These are phyloP conservation scores for Halcyon smyrnensis DNA, from an alignment of 2,797 vertebrate genomes.

Conservation along the genomic window DNA sequence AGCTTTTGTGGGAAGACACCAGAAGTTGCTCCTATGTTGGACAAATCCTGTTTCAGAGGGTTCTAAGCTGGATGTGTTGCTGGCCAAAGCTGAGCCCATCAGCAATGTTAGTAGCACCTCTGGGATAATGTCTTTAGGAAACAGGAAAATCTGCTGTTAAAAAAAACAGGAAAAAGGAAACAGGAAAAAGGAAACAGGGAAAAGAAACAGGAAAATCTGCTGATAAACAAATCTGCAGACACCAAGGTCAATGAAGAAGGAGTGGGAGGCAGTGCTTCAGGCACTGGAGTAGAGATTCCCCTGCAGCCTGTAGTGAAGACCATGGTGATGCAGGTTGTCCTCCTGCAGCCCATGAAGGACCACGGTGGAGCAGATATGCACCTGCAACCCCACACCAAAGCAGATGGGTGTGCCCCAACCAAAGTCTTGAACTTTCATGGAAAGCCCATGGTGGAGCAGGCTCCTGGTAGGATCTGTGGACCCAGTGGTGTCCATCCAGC, in stretches of 20 bases:
- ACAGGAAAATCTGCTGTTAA: background rate
- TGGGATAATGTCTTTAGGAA: background rate
- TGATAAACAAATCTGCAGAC: too few species aligned
- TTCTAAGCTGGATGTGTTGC: background rate
- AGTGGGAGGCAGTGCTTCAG: background rate
- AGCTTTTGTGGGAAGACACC: background rate
- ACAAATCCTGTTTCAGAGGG: background rate
- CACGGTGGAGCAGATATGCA: background rate
- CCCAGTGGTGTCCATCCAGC: background rate
- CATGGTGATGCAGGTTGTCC: background rate
- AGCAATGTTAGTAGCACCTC: background rate
- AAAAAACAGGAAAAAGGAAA: background rate
- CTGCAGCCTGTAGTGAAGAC: too few species aligned
- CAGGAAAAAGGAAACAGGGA: background rate
- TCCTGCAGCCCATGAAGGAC: background rate
- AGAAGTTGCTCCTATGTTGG: background rate
- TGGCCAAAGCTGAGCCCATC: background rate
- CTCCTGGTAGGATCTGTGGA: background rate
- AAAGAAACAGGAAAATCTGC: too few species aligned
- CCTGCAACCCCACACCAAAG: accelerated
- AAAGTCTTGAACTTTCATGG: accelerated
- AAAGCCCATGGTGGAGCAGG: accelerated
- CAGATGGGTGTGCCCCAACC: background rate
- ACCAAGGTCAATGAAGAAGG: too few species aligned
- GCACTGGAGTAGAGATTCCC: too few species aligned